Evolutionary conservation across 1,140 invertebrate genomes (phyloP).

Genomic region (Capitella teleta): DNA sequence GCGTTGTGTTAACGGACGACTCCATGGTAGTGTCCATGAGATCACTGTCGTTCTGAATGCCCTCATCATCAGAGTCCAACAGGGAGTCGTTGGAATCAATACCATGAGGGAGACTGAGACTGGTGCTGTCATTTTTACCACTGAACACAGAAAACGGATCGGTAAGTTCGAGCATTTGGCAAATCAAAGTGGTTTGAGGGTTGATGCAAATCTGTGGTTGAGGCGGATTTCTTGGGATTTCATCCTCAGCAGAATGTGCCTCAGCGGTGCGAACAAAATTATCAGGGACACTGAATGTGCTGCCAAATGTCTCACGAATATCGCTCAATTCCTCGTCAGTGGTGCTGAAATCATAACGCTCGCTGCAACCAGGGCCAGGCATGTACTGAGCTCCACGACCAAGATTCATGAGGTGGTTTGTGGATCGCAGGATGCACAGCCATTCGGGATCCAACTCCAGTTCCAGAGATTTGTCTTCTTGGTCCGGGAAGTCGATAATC

Average conservation of each 20-base stretch:
- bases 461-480: constrained; percentile 31
- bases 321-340: not conserved
- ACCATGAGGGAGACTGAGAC: too few relatives aligned
- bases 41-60: not conserved
- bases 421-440: constrained; percentile 73
- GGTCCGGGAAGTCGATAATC: constrained; percentile 26
- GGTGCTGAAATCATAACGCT: not conserved
- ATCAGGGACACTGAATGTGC: not conserved
- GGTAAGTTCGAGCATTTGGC: constrained; percentile 7
- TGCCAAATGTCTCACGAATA: not conserved
- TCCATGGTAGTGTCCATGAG: not conserved
- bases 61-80: not conserved
- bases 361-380: not conserved
- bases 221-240: not conserved
- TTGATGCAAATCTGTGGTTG: not conserved
- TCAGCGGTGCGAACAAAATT: not conserved
- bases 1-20: not conserved
- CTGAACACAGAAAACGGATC: constrained; percentile 4
- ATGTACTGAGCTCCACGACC: constrained; percentile 59
- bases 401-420: constrained; percentile 75
- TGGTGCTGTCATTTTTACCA: not conserved
- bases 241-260: constrained; percentile 1
- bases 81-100: not conserved
- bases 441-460: constrained; percentile 86
- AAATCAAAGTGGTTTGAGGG: constrained; percentile 6